These are phyloP conservation scores for Sus cebifrons DNA, from an alignment of 2,797 vertebrate genomes.

Conservation along the genomic window DNA sequence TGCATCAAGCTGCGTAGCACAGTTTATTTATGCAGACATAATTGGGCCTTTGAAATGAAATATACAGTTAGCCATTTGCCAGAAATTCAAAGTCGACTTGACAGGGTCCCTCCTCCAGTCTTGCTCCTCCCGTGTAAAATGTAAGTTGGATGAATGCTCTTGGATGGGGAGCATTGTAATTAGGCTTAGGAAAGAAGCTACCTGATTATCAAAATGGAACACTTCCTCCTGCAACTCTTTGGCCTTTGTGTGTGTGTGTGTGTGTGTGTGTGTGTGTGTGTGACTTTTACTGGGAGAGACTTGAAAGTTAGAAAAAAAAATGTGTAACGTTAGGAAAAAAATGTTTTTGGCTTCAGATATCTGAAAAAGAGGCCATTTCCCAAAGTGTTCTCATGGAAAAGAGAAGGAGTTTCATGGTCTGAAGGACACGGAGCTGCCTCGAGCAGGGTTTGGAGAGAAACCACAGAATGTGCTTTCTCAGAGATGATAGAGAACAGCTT, in stretches of 20 bases:
- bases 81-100: conserved; percentile 76
- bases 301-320: not conserved
- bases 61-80: conserved; percentile 72
- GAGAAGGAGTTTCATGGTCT: not conserved
- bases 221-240: not conserved
- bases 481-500: not conserved
- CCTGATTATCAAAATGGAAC: not conserved
- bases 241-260: not conserved
- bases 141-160: not conserved
- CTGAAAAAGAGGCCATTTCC: conserved; percentile 9
- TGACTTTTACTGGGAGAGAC: not conserved
- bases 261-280: too few species aligned
- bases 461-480: not conserved
- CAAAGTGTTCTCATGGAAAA: not conserved
- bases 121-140: conserved; percentile 50
- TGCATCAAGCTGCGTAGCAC: conserved; percentile 84
- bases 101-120: conserved; percentile 68
- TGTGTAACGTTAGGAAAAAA: not conserved
- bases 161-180: not conserved
- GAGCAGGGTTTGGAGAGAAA: not conserved
- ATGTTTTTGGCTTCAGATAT: not conserved
- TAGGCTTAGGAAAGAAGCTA: conserved; percentile 55
- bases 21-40: conserved; percentile 88
- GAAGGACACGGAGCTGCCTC: not conserved
- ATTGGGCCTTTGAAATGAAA: conserved; percentile 83